Evolutionary conservation across 2,888 invertebrate genomes (phyloP).

Genomic region (Cenopis cana): DNA sequence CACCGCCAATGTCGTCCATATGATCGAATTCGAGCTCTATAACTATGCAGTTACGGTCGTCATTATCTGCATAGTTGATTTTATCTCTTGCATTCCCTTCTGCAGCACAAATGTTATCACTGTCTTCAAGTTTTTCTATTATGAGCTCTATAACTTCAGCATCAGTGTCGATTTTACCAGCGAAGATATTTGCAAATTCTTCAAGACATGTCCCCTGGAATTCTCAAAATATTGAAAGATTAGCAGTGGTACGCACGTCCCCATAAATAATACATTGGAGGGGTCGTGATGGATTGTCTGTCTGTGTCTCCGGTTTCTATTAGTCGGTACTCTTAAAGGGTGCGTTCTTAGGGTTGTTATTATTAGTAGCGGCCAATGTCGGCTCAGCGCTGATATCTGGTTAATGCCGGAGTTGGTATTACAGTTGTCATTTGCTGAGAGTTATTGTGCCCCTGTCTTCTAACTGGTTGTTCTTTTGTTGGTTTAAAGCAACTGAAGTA

Average conservation of each 20-base stretch:
- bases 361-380: conserved; percentile 78
- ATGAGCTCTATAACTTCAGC: conserved; percentile 55
- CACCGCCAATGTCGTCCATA: conserved; percentile 42
- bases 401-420: conserved; percentile 69
- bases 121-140: conserved; percentile 36
- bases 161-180: conserved; percentile 46
- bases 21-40: conserved; percentile 49
- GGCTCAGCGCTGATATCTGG: conserved; percentile 74
- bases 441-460: conserved; percentile 54
- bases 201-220: conserved; percentile 67
- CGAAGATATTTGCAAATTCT: conserved; percentile 37
- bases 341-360: conserved; percentile 71
- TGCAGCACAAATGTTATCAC: conserved; percentile 56
- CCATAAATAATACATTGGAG: conserved; percentile 84
- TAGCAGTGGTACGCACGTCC: conserved; percentile 80
- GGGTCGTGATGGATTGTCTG: conserved; percentile 82
- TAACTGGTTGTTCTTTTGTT: conserved; percentile 37
- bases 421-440: conserved; percentile 67
- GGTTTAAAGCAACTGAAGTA: conserved; percentile 22
- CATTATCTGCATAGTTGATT: conserved; percentile 52
- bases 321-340: conserved; percentile 83
- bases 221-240: conserved; percentile 85
- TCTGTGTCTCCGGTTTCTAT: conserved; percentile 82
- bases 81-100: conserved; percentile 61
- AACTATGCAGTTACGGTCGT: conserved; percentile 48